Base-by-base conservation (phyloP, 2,888 invertebrate species). In the Perithous albicinctus region DNA sequence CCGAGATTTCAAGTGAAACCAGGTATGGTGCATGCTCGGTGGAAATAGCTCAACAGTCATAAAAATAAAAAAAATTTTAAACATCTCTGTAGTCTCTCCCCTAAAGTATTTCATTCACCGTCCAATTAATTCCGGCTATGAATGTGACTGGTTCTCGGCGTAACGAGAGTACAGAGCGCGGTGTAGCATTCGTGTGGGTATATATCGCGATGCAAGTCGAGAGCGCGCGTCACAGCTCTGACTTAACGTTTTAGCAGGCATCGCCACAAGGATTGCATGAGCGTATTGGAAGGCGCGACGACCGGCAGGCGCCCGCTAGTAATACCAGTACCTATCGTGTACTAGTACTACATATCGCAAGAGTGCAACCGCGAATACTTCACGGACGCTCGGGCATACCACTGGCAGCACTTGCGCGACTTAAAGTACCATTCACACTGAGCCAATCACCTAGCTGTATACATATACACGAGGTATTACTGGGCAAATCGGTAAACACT, bases 361-460 rank as follows among this genome's bases (percentile, higher is more conserved):
- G 77, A 76, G 46, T 64, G 72, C 72, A 73, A 79, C 82, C 79
- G 79, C 76, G 54, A 82, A 82, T 76, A 76, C 72, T 76, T 79
- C 67, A 70, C 70, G 41, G 32, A 75, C 54, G 38, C 38, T 26
- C 43, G 56, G n/a, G 67, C 76, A 79, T 82, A 76, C 82, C 79
- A 59, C 75, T 67, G 75, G 26, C 79, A 69, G 66, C 46, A 79
- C 79, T 76, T 61, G 79, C 51, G 67, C 43, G 38, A 63, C 38
- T 23, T 72, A 20, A 76, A 76, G 54, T 54, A 15, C 38, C 51
- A 8, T 67, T 56, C 79, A 73, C 79, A 82, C 43, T 64, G 69
- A 15, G 20, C n/a, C 10, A 20, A 20, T 29, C 15, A 20, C 2
- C 35, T 29, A 12, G 12, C n/a, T n/a, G n/a, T n/a, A n/a, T n/a